These are phyloP conservation scores for Pipa parva DNA, from an alignment of 2,113 vertebrate species.

Conservation along the genomic window DNA sequence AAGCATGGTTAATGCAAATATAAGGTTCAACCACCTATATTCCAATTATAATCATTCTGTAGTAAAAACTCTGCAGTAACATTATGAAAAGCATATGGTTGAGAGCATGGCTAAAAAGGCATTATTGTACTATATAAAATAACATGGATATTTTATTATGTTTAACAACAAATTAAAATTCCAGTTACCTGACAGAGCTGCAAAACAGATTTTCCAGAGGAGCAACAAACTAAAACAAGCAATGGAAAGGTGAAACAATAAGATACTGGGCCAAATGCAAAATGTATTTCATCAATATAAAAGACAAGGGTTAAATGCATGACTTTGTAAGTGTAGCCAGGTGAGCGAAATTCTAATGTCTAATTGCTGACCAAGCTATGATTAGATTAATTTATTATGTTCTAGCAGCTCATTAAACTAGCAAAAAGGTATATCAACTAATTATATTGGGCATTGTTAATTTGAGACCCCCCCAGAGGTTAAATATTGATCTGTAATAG, in stretches of 20 bases:
- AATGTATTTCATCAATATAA: constrained; percentile 31
- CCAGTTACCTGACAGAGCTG: constrained; percentile 18
- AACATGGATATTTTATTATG: constrained; percentile 34
- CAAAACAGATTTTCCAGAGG: constrained; percentile 34
- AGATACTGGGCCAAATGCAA: constrained; percentile 20
- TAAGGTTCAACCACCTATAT: constrained; percentile 3
- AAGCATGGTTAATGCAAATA: neutral
- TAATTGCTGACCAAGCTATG: too few species aligned
- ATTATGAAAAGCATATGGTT: constrained; percentile 7
- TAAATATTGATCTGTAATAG: too few species aligned
- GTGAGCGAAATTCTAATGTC: too few species aligned
- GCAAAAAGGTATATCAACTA: too few species aligned
- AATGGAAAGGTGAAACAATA: constrained; percentile 22
- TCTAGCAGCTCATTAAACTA: too few species aligned
- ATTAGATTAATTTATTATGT: too few species aligned
- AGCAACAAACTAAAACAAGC: constrained; percentile 36
- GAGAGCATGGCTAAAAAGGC: constrained; percentile 5
- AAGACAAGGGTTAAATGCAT: too few species aligned
- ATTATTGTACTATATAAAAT: constrained; percentile 30
- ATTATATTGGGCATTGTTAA: too few species aligned
- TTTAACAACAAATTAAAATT: constrained; percentile 30
- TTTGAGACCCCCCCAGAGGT: too few species aligned
- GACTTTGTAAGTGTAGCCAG: too few species aligned
- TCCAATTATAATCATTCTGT: neutral
- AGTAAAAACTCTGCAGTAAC: neutral